phyloP scores from a whole-genome alignment of 1,140 invertebrate species.

The Chionoecetes opilio region DNA sequence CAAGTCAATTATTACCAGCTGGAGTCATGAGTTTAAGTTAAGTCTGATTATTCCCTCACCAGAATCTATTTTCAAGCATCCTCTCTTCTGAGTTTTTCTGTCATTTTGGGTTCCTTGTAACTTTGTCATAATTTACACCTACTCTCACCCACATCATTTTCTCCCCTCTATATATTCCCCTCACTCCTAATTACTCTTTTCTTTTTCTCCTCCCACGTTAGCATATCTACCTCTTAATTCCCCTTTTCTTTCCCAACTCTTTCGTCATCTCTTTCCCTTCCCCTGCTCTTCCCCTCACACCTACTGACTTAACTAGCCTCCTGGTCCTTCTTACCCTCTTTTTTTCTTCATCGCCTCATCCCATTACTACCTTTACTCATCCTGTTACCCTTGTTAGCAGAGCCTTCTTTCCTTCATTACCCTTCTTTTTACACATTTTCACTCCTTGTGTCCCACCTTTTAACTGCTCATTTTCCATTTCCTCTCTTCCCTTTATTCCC shows the following conservation, averaged over 20 bases:
- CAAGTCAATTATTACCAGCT: not conserved
- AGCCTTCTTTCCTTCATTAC: not conserved
- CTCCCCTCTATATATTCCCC: not conserved
- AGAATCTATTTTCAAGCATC: not conserved
- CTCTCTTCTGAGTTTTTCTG: not conserved
- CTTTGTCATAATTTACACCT: no score
- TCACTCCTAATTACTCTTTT: not conserved
- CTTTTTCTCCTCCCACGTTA: not conserved
- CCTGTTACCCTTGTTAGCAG: not conserved
- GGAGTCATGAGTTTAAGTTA: no score
- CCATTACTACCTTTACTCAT: not conserved
- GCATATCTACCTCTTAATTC: not conserved
- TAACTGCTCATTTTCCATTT: not conserved
- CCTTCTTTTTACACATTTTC: not conserved
- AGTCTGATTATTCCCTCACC: no score
- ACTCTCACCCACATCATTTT: no score
- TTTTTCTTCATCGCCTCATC: not conserved
- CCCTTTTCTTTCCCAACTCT: not conserved
- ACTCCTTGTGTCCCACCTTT: not conserved
- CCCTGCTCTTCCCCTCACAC: not conserved
- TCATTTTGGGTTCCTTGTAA: no score
- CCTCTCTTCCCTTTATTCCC: not conserved
- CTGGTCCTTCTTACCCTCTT: constrained; percentile 4
- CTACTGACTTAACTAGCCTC: not conserved
- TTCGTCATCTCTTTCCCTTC: not conserved